Base-by-base conservation (phyloP, 2,888 invertebrate species). In the Drosophila macrospina region DNA sequence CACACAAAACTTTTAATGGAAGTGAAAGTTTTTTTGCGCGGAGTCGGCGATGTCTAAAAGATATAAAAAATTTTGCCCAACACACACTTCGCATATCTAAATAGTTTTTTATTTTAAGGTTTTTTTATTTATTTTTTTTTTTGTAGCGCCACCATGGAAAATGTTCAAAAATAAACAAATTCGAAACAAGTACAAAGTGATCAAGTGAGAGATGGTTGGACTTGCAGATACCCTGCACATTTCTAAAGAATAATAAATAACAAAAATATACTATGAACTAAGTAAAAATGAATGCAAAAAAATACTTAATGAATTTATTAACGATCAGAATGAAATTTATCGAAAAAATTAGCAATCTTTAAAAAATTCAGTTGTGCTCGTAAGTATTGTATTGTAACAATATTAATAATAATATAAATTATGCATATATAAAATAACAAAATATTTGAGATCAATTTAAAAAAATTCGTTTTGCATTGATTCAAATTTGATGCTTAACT, bases 1-100 rank as follows among this genome's bases (percentile, higher is more conserved):
- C 73, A 75, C 61, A 68, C 55, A 63, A 74, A 74, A 79, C 80
- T 86, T 83, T 88, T 88, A 83, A 83, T 83, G 83, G 88, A 83
- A 83, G 83, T 83, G 83, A 83, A 83, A 83, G 83, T 83, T 79
- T 75, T 83, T 79, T 80, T 72, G 88, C 77, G 73, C 20, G 20
- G 20, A 1, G 16, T 20, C 60, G 68, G 44, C 62, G 50, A 70
- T 64, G 67, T 81, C 66, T 69, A 86, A 74, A 82, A 20, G 3
- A 41, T 39, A 55, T 64, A 51, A 68, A 68, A 51, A 68, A 64
- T 26, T 47, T 68, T 66, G 66, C 55, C 39, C 69, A 81, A 66
- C 68, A 87, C 70, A 86, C 77, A 73, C 37, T 76, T 69, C 73
- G 73, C 69, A 72, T 67, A 70, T 68, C 69, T 73, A 69, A 78